Percentiles rank a stretch among this genome's conserved stretches.
Evolutionary conservation across 2,113 vertebrate species (phyloP).

Genomic region (Agelaius phoeniceus): DNA sequence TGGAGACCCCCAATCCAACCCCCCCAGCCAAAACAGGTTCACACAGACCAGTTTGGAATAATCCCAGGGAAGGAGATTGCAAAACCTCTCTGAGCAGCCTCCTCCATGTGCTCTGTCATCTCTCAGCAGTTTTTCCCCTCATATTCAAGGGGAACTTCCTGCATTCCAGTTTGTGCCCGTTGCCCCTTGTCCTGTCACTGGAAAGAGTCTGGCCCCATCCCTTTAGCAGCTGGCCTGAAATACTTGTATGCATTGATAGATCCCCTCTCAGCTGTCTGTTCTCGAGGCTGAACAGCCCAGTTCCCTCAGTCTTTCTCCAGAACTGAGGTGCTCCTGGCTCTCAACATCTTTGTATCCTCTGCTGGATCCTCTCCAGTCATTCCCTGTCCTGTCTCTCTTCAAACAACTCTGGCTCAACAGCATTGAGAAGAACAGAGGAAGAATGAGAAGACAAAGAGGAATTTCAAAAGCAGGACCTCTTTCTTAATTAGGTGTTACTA

Average conservation of each 20-base stretch:
- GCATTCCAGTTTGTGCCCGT: neutral
- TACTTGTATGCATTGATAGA: neutral
- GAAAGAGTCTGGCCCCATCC: neutral
- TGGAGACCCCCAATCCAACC: neutral
- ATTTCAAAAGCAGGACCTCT: neutral
- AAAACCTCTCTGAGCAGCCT: neutral
- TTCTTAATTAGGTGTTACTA: neutral
- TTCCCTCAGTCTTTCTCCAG: neutral
- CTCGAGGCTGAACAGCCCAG: neutral
- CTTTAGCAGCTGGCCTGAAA: neutral
- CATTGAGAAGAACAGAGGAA: neutral
- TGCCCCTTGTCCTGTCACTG: neutral
- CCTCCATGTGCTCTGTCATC: neutral
- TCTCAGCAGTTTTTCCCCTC: neutral
- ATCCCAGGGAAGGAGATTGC: neutral
- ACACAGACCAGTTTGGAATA: neutral
- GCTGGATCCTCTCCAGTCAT: neutral
- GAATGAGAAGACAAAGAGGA: neutral
- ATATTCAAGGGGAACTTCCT: neutral
- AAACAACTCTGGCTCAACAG: neutral
- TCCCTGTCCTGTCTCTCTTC: neutral
- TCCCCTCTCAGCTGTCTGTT: neutral
- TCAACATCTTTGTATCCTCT: neutral
- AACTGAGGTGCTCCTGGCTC: neutral
- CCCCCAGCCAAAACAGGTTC: neutral